Evolutionary conservation across 2,888 invertebrate species (phyloP).

Genomic region (Synanthedon myopaeformis): DNA sequence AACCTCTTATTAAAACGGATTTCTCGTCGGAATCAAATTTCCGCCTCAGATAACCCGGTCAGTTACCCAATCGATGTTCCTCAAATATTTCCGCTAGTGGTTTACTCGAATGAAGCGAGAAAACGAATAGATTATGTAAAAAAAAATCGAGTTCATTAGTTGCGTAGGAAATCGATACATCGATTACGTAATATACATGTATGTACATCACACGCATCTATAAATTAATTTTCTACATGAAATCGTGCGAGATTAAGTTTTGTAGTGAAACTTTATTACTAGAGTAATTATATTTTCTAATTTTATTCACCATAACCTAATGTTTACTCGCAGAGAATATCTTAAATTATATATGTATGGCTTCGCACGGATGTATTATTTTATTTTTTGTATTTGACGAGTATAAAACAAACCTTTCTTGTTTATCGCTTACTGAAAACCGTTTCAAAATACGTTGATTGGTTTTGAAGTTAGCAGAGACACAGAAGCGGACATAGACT

Average conservation of each 20-base stretch:
- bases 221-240: background rate
- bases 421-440: too few species aligned
- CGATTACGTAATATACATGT: background rate
- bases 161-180: background rate
- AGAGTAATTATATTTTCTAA: background rate
- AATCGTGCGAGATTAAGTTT: background rate
- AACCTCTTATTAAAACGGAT: background rate
- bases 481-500: too few species aligned
- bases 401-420: too few species aligned
- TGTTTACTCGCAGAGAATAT: background rate
- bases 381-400: too few species aligned
- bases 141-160: constrained; percentile 3
- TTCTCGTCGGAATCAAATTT: background rate
- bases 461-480: background rate
- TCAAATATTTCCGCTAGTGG: constrained; percentile 8
- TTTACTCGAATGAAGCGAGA: constrained; percentile 7
- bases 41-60: background rate
- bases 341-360: too few species aligned
- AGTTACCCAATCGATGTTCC: background rate
- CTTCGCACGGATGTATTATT: too few species aligned
- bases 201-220: background rate
- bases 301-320: background rate
- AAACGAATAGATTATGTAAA: constrained; percentile 11
- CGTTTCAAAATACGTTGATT: background rate
- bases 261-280: background rate